Conservation (phyloP, 2,888 invertebrate genomes). For the Amblyjoppa proteus region DNA sequence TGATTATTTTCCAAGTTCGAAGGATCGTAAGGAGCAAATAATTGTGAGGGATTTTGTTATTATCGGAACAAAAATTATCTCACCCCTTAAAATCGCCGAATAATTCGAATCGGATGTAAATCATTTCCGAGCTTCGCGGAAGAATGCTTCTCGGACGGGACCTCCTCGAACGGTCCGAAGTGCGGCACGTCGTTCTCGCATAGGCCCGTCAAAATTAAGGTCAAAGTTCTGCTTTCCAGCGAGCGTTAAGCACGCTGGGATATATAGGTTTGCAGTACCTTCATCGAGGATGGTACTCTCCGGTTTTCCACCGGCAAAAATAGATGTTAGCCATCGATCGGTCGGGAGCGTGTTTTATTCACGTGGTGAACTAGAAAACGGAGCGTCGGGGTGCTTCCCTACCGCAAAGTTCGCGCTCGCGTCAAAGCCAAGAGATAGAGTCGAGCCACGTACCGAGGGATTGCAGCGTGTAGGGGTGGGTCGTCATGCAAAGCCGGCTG, state of each 20-base stretch:
- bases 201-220: slow-evolving; percentile 48
- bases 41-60: background rate
- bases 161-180: background rate
- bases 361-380: slow-evolving; percentile 69
- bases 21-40: background rate
- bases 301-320: slow-evolving; percentile 61
- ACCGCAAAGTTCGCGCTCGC: slow-evolving; percentile 39
- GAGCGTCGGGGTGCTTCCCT: slow-evolving; percentile 59
- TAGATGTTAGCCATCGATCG: slow-evolving; percentile 69
- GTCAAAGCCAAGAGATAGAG: slow-evolving; percentile 42
- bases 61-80: background rate
- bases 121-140: no score
- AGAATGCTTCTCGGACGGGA: background rate
- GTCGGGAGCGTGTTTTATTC: slow-evolving; percentile 63
- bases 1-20: background rate
- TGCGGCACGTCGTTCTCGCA: background rate
- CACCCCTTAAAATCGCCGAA: background rate
- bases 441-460: slow-evolving; percentile 22
- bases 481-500: slow-evolving; percentile 59
- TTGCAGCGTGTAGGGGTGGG: slow-evolving; percentile 17
- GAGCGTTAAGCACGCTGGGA: slow-evolving; percentile 25
- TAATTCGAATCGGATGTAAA: no score
- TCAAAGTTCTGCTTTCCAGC: slow-evolving; percentile 40
- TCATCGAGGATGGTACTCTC: slow-evolving; percentile 45
- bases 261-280: slow-evolving; percentile 43